Base-by-base conservation (phyloP, 2,888 invertebrate species). In the Bellardia bayeri region DNA sequence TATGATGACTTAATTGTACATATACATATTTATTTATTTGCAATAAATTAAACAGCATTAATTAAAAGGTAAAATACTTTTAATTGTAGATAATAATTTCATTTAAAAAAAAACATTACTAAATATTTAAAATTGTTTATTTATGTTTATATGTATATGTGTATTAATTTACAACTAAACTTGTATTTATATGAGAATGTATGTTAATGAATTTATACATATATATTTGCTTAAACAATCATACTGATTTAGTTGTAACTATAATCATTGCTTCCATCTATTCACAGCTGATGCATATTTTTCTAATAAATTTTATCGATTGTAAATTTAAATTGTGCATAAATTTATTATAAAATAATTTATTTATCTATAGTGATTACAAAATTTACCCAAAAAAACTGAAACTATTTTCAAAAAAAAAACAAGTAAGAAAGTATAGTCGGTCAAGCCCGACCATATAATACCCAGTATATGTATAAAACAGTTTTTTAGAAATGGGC, bases 241-340 rank as follows among this genome's bases (percentile, higher is more conserved):
- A 40, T 49, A 13, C 1, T 68, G 49, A 58, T 49, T 66, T 49
- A 75, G 64, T 66, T 66, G 45, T 11, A 63, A 81, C 64, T 51
- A 75, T 75, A 61, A 66, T 82, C 61, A 66, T 66, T 66, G 7
- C 54, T 37, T 74, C 40, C 71, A 81, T 42, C 30, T 68, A 58
- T 68, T 75, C 33, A 14, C 75, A 82, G 42, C 75, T 75, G 82
- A 51, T 66, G 74, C 56, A 66, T 49, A 82, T 42, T 61, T 75
- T 61, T 68, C 68, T 45, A 58, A 82, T 75, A 75, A 75, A 75
- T 82, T 82, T 75, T 40, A 75, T 75, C 61, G 68, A 75, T 82
- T 82, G 66, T 58, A 61, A 75, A 82, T 51, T 68, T 58, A 40
- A 61, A 75, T 72, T 54, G 45, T 23, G 56, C 64, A 33, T 30